Conservation (phyloP, 1,140 invertebrate species). For the Eupeodes corollae region DNA sequence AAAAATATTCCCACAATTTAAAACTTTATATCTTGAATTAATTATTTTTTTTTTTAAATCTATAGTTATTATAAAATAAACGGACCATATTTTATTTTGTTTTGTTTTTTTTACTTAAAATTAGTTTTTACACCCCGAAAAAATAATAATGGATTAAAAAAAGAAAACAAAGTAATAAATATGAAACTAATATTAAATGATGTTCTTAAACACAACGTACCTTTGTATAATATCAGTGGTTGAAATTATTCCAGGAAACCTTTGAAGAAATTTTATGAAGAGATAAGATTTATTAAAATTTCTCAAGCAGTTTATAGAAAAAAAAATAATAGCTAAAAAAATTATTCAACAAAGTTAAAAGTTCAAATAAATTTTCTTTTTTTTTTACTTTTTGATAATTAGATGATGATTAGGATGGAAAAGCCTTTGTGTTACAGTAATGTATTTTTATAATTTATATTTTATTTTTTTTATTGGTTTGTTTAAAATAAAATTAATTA, state of each 20-base stretch:
- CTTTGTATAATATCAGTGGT: conserved; percentile 37
- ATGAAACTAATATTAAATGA: no score
- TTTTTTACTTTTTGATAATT: conserved; percentile 19
- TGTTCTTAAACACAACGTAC: conserved; percentile 22
- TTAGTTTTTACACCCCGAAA: no score
- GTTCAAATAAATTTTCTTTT: conserved; percentile 5
- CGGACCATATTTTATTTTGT: no score
- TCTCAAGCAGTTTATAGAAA: neutral
- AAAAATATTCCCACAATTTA: neutral
- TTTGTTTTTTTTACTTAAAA: no score
- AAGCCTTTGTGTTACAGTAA: conserved; percentile 35
- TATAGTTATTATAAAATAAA: no score
- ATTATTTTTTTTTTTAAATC: no score
- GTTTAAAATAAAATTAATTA: conserved; percentile 1
- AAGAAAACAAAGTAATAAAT: neutral
- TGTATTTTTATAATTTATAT: conserved; percentile 6
- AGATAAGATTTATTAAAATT: conserved; percentile 18
- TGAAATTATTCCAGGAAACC: conserved; percentile 38
- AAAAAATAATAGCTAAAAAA: neutral
- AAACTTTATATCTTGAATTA: no score
- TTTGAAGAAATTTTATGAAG: conserved; percentile 30
- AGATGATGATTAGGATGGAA: conserved; percentile 39
- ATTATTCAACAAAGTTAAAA: conserved; percentile 1
- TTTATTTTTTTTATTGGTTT: conserved; percentile 4
- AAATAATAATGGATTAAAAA: neutral